Evolutionary conservation across 2,113 vertebrate genomes (phyloP).

Genomic region (Pachypanchax playfairii): DNA sequence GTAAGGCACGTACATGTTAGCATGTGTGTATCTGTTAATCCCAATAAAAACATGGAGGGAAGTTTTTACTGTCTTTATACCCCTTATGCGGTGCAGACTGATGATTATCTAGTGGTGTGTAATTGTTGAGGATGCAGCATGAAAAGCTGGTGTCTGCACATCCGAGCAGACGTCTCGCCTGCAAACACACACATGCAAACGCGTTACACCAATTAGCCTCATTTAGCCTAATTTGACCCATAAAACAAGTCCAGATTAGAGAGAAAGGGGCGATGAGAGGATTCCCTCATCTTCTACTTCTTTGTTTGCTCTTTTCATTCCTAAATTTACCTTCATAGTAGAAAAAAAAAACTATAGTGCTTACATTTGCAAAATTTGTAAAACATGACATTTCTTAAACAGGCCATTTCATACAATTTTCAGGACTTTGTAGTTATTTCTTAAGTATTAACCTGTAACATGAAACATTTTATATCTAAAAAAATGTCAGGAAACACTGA

Average conservation of each 20-base stretch:
- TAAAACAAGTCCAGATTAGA: conserved; percentile 1
- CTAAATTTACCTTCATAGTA: conserved; percentile 7
- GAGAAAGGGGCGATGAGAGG: neutral
- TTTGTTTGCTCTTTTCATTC: neutral
- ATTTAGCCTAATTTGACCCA: neutral
- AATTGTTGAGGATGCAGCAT: conserved; percentile 61
- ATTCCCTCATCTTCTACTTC: neutral
- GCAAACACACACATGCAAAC: conserved; percentile 33
- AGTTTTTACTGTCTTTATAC: conserved; percentile 53
- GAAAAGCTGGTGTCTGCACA: conserved; percentile 59
- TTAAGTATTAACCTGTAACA: no score
- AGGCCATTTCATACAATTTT: no score
- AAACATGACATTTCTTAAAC: conserved; percentile 57
- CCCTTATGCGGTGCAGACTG: conserved; percentile 51
- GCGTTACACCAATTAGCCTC: conserved; percentile 1
- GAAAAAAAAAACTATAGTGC: conserved; percentile 11
- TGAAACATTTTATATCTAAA: no score
- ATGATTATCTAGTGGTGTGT: conserved; percentile 58
- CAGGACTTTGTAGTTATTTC: no score
- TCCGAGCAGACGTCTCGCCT: conserved; percentile 40
- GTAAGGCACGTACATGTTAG: neutral
- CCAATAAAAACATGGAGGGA: conserved; percentile 28
- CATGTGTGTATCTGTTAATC: conserved; percentile 15
- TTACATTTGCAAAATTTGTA: conserved; percentile 47
- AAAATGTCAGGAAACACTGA: no score